These are phyloP conservation scores for Hemibagrus wyckioides DNA, from an alignment of 2,113 vertebrate genomes.

Conservation along the genomic window DNA sequence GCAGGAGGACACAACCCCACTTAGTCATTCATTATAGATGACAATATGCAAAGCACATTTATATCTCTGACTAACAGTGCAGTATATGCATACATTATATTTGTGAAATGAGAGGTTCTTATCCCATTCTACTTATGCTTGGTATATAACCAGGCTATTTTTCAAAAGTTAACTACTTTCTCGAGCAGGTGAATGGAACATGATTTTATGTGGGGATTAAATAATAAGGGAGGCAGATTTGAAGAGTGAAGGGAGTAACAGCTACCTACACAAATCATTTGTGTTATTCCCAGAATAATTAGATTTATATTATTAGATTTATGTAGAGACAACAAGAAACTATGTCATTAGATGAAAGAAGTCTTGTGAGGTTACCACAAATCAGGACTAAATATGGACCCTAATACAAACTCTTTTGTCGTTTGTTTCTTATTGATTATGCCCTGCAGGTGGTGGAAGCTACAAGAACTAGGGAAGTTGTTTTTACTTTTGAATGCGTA, in stretches of 20 bases:
- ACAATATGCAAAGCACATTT: neutral
- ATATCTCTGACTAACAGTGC: neutral
- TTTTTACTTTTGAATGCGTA: neutral
- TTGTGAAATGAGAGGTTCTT: neutral
- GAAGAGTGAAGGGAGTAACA: neutral
- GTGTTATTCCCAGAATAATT: slow-evolving; percentile 48
- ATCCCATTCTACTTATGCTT: neutral
- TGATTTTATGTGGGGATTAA: neutral
- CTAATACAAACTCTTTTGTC: neutral
- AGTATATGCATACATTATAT: neutral
- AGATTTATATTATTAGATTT: slow-evolving; percentile 36
- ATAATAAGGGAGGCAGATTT: neutral
- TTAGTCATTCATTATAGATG: neutral
- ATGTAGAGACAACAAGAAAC: slow-evolving; percentile 5
- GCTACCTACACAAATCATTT: slow-evolving; percentile 35
- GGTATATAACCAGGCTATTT: neutral
- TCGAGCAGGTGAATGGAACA: neutral
- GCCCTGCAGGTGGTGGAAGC: neutral
- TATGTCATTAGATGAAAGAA: slow-evolving; percentile 7
- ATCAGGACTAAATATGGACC: slow-evolving; percentile 35
- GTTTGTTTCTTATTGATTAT: neutral
- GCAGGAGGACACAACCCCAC: too few species aligned
- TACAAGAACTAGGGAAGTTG: neutral
- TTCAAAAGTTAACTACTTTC: neutral
- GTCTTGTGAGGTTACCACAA: neutral